Evolutionary conservation across 1,140 invertebrate species (phyloP).

Genomic region (Centruroides vittatus): DNA sequence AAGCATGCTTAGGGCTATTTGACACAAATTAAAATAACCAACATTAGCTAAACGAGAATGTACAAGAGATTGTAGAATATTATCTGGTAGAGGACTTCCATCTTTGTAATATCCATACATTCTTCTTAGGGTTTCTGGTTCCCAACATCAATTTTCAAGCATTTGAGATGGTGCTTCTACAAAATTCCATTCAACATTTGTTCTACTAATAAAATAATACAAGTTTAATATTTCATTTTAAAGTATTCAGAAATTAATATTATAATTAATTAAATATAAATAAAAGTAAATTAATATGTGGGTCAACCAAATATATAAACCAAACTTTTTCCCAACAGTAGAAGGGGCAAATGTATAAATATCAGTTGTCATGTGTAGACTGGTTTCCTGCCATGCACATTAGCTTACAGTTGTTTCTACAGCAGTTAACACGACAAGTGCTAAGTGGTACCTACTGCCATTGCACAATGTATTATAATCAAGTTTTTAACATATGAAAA

Average conservation of each 20-base stretch:
- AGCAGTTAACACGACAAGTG: too few relatives aligned
- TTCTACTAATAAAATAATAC: slow-evolving; percentile 25
- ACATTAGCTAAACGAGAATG: slow-evolving; percentile 36
- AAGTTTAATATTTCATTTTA: not conserved
- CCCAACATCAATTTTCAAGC: slow-evolving; percentile 44
- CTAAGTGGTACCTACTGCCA: too few relatives aligned
- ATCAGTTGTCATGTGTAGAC: too few relatives aligned
- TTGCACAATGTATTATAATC: too few relatives aligned
- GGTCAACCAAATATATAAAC: not conserved
- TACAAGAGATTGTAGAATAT: slow-evolving; percentile 33
- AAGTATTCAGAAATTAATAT: not conserved
- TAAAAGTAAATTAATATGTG: not conserved
- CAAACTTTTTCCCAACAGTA: not conserved
- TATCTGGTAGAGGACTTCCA: slow-evolving; percentile 30
- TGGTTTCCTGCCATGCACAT: too few relatives aligned
- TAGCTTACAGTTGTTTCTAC: too few relatives aligned
- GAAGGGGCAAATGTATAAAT: too few relatives aligned
- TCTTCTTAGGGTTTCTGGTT: slow-evolving; percentile 32
- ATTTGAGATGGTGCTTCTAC: slow-evolving; percentile 43
- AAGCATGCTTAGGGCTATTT: slow-evolving; percentile 36
- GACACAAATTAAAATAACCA: slow-evolving; percentile 36
- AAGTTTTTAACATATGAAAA: too few relatives aligned
- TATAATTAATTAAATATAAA: not conserved
- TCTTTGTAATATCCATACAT: slow-evolving; percentile 39
- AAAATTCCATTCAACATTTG: slow-evolving; percentile 39